Percentiles rank a stretch among this genome's conserved stretches.
phyloP scores from a whole-genome alignment of 2,797 vertebrate genomes.

The Bradypodion pumilum region DNA sequence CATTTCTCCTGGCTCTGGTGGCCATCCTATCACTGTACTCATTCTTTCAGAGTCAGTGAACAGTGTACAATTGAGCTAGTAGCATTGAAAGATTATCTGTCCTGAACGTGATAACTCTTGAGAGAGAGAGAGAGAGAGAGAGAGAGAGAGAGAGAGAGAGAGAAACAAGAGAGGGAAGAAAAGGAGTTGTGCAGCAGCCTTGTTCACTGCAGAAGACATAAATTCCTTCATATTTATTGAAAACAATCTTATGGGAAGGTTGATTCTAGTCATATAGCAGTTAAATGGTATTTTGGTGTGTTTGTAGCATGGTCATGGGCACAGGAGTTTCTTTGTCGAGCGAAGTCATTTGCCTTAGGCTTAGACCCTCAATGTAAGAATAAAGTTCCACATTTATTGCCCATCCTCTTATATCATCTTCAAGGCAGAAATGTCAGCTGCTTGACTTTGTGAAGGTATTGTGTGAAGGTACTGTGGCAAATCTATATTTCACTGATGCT shows the following conservation, averaged over 20 bases:
- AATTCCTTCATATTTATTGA: conserved; percentile 37
- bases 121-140: conserved; percentile 5
- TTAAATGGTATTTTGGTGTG: conserved; percentile 14
- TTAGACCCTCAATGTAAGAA: background rate
- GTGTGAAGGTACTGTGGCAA: background rate
- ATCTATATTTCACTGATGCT: background rate
- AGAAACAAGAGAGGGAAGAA: too few relatives aligned
- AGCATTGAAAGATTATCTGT: conserved; percentile 4
- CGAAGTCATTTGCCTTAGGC: conserved; percentile 1
- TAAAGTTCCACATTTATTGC: conserved; percentile 24
- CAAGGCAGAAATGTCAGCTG: background rate
- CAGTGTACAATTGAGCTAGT: conserved; percentile 16
- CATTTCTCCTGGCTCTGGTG: background rate
- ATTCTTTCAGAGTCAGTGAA: background rate
- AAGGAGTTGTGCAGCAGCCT: conserved; percentile 1
- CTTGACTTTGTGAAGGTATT: background rate
- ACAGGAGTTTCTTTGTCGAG: background rate
- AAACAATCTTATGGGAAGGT: conserved; percentile 23
- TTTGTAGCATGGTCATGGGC: background rate
- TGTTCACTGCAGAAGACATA: conserved; percentile 23
- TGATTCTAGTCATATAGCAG: background rate
- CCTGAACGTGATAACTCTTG: conserved; percentile 23
- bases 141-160: conserved; percentile 11
- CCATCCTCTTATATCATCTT: background rate
- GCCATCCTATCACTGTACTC: background rate